Evolutionary conservation across 1,140 invertebrate species (phyloP).

Genomic region (Lanistes nyassanus): DNA sequence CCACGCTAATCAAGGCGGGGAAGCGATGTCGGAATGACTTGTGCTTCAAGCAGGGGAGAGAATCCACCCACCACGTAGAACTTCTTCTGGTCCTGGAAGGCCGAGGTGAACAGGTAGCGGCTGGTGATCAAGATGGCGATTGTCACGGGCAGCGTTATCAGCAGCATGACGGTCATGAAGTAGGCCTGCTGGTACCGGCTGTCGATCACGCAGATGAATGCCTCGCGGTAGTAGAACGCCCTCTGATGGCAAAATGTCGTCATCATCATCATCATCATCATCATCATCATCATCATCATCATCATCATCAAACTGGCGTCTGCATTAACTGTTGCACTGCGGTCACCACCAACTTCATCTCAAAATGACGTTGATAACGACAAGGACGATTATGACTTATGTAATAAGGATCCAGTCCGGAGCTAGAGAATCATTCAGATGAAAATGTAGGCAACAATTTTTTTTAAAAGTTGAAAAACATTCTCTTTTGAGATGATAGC

Average conservation of each 20-base stretch:
- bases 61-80: slow-evolving; percentile 5
- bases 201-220: slow-evolving; percentile 11
- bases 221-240: slow-evolving; percentile 1
- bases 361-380: no score
- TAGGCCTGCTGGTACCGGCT: slow-evolving; percentile 2
- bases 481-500: background rate
- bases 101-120: slow-evolving; percentile 17
- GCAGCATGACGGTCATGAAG: slow-evolving; percentile 12
- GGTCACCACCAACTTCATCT: background rate
- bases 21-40: background rate
- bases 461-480: background rate
- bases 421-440: no score
- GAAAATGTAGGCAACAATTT: background rate
- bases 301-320: background rate
- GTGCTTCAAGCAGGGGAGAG: background rate
- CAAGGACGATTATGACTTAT: no score
- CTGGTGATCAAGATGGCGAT: slow-evolving; percentile 18
- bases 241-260: background rate
- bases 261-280: background rate
- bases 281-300: slow-evolving; percentile 12
- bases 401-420: no score
- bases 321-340: background rate
- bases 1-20: background rate
- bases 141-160: slow-evolving; percentile 1
- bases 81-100: slow-evolving; percentile 23